Conservation (phyloP, 2,888 invertebrate species). For the Buathra laborator region DNA sequence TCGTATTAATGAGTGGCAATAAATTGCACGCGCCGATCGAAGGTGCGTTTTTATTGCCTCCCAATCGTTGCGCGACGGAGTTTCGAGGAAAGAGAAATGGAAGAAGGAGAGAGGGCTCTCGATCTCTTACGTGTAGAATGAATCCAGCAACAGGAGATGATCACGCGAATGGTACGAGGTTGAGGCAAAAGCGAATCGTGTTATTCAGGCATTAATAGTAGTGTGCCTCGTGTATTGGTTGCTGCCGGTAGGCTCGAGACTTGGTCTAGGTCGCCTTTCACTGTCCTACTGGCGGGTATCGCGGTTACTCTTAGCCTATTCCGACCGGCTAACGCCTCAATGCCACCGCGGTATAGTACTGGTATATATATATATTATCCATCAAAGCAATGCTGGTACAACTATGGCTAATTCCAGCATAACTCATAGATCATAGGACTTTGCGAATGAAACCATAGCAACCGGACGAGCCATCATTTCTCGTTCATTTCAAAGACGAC, state of each 20-base stretch:
- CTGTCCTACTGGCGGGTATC: slow-evolving; percentile 80
- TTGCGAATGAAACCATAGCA: slow-evolving; percentile 54
- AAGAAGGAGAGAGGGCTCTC: not conserved
- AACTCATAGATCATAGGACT: slow-evolving; percentile 66
- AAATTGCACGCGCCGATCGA: not conserved
- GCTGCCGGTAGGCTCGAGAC: slow-evolving; percentile 69
- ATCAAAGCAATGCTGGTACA: slow-evolving; percentile 32
- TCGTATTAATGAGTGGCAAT: too few species aligned
- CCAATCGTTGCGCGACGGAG: not conserved
- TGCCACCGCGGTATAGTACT: slow-evolving; percentile 72
- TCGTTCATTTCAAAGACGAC: not conserved
- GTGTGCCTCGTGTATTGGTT: slow-evolving; percentile 30
- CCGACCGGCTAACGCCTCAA: slow-evolving; percentile 76
- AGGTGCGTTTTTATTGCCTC: not conserved
- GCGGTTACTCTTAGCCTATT: slow-evolving; percentile 77
- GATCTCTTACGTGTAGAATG: not conserved
- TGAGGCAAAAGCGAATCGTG: slow-evolving; percentile 19
- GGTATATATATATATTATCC: not conserved
- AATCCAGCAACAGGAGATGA: not conserved
- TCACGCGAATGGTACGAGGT: slow-evolving; percentile 1
- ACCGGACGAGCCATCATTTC: slow-evolving; percentile 13
- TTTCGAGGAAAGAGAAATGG: not conserved
- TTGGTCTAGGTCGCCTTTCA: slow-evolving; percentile 84
- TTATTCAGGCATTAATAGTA: slow-evolving; percentile 21
- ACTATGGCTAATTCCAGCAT: slow-evolving; percentile 6